Evolutionary conservation across 2,113 vertebrate genomes (phyloP), one percentile per base, ranked within the genome.

Genomic region (Cottus gobio): DNA sequence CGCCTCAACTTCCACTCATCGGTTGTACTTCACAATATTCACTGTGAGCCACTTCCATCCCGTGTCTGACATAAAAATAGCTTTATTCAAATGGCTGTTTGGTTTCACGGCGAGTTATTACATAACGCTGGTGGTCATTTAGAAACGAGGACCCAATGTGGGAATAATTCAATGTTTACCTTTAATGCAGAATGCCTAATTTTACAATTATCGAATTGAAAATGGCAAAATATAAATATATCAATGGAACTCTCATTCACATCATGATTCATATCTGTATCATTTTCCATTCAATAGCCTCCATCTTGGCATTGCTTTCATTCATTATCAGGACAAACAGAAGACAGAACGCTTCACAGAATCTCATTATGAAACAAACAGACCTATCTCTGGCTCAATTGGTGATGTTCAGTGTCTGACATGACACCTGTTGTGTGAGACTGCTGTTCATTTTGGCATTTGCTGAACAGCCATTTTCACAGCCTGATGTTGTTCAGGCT

Each of bases 31-130:
- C 4, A 34, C 30, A 64, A 26, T 2, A 13, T 48, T 75, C 37
- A 71, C 31, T 44, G 44, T 46, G 34, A 57, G 37, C 3, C 12
- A 15, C 28, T 4, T 71, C 73, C n/a, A 37, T 1, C 18, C 42
- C 62, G 52, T 77, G 62, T 63, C 69, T 64, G 57, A 77, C 56
- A 71, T 65, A n/a, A 68, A 75, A 2, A 73, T 18, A 77, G 71
- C 67, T 79, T 84, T 60, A 87, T 86, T 90, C 89, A 87, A 90
- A 80, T 1, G 62, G 61, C 50, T 66, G 77, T 61, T 77, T 83
- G n/a, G 8, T 58, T 79, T n/a, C 28, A 46, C 76, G 83, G 81
- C 34, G n/a, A 39, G 39, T 77, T 54, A 34, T 57, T 71, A 57
- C 5, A 72, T 57, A 50, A 83, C 54, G 22, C 34, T 3, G 8